These are phyloP conservation scores for Naja naja DNA, from an alignment of 2,113 vertebrate genomes.

Conservation along the genomic window DNA sequence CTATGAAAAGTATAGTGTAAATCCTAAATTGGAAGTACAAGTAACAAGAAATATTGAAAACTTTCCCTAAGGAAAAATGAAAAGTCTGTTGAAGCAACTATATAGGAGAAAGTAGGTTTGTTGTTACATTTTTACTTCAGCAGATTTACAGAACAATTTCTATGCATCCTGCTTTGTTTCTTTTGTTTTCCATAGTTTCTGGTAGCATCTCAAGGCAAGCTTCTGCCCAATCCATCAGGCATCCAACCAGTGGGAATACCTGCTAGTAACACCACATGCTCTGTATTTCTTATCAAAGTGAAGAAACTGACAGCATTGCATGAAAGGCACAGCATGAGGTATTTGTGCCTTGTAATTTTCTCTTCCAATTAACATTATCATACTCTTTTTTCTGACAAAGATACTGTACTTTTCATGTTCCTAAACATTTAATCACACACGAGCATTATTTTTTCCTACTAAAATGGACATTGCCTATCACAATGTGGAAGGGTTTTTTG, in stretches of 20 bases:
- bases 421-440: conserved; percentile 38
- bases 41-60: background rate
- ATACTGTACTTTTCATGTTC: conserved; percentile 50
- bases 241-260: conserved; percentile 53
- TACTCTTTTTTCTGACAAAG: conserved; percentile 61
- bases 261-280: conserved; percentile 61
- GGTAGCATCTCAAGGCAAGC: conserved; percentile 29
- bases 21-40: background rate
- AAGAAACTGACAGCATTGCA: conserved; percentile 71
- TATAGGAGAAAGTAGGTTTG: background rate
- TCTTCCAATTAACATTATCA: conserved; percentile 61
- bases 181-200: conserved; percentile 1
- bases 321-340: conserved; percentile 69
- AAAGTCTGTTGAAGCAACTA: background rate
- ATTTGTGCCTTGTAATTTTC: conserved; percentile 60
- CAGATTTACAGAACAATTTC: background rate
- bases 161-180: conserved; percentile 24
- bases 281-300: conserved; percentile 64
- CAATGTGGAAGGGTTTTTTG: conserved; percentile 20
- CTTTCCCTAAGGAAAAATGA: background rate
- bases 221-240: conserved; percentile 44
- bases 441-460: conserved; percentile 45
- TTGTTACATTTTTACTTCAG: background rate
- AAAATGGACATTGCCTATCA: conserved; percentile 30
- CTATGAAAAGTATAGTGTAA: background rate